A percentile compares a stretch with the other conserved stretches of the same genome.
Evolutionary conservation across 2,113 vertebrate species (phyloP).

Genomic region (Orientallactaga bullata): DNA sequence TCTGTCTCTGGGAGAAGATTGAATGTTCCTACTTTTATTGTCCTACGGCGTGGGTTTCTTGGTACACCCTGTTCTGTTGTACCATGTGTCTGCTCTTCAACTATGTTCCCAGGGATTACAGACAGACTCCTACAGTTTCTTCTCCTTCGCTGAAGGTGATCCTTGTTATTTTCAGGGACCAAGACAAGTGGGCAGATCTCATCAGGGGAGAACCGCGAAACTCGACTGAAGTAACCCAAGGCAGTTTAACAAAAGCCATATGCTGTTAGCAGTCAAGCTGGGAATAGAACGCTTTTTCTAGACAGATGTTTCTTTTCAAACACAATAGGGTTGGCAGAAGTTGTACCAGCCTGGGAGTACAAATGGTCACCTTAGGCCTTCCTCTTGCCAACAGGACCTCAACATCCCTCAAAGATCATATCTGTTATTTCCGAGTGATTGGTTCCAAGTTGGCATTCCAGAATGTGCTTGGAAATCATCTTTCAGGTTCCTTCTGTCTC

Average conservation of each 20-base stretch:
- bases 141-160: neutral
- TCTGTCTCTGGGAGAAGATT: neutral
- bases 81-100: neutral
- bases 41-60: neutral
- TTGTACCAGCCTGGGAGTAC: neutral
- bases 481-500: neutral
- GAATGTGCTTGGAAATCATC: neutral
- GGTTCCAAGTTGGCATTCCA: neutral
- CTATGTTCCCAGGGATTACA: neutral
- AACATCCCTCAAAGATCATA: neutral
- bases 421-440: neutral
- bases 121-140: neutral
- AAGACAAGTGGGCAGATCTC: neutral
- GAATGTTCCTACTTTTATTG: neutral
- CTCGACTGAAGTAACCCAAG: neutral
- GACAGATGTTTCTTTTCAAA: slow-evolving; percentile 2
- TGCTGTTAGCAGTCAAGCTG: neutral
- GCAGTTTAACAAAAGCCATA: neutral
- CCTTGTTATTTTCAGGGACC: neutral
- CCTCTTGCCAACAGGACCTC: neutral
- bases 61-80: neutral
- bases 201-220: neutral
- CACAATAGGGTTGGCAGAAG: neutral
- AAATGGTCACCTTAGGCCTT: neutral
- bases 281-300: neutral